Percentiles rank a stretch among this genome's conserved stretches.
Evolutionary conservation across 2,888 invertebrate genomes (phyloP).

Genomic region (Hirudinaria manillensis): DNA sequence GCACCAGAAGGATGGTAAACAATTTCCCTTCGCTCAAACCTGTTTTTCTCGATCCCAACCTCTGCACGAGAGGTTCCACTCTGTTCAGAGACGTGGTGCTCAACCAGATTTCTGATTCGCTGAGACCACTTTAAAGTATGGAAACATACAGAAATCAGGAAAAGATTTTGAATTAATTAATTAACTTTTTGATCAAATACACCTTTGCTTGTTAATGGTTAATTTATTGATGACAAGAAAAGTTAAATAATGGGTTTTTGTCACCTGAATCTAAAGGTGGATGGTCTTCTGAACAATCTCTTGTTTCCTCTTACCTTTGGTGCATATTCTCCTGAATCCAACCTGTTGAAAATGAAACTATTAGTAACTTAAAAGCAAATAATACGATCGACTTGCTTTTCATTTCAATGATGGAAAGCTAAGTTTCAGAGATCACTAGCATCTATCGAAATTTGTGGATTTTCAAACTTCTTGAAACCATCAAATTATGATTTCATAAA

Average conservation of each 20-base stretch:
- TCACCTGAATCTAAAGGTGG: conserved; percentile 75
- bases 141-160: too few species aligned
- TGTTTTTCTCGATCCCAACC: conserved; percentile 9
- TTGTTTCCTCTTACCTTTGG: conserved; percentile 77
- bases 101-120: conserved; percentile 19
- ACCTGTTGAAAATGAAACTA: conserved; percentile 57
- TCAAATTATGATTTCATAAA: too few species aligned
- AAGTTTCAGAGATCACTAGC: too few species aligned
- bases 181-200: not conserved
- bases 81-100: conserved; percentile 21
- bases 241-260: conserved; percentile 6
- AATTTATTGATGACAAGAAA: conserved; percentile 14
- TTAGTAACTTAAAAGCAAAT: too few species aligned
- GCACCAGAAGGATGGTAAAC: not conserved
- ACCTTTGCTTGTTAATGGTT: too few species aligned
- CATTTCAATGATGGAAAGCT: too few species aligned
- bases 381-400: too few species aligned
- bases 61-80: conserved; percentile 12
- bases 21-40: not conserved
- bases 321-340: conserved; percentile 78
- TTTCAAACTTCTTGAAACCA: too few species aligned
- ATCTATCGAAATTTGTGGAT: too few species aligned
- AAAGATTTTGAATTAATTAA: not conserved
- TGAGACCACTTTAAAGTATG: conserved; percentile 9
- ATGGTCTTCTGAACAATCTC: conserved; percentile 84